Percentiles rank a stretch among this genome's conserved stretches.
These are phyloP conservation scores for Rhagoletis zephyria DNA, from an alignment of 1,140 invertebrate species.

Conservation along the genomic window DNA sequence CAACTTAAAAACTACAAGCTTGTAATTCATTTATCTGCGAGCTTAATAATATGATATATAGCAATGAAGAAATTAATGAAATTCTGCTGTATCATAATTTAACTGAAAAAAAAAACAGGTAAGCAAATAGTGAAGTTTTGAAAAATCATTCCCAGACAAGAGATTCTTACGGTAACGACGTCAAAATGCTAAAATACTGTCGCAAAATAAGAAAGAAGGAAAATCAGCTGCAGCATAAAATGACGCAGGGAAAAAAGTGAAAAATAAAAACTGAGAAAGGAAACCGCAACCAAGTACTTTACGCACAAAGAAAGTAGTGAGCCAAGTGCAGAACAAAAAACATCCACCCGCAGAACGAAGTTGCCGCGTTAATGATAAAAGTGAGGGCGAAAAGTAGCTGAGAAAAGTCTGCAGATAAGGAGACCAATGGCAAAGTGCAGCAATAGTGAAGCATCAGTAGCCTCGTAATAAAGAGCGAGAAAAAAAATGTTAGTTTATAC, in stretches of 20 bases:
- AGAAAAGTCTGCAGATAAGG: conserved; percentile 13
- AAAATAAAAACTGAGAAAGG: neutral
- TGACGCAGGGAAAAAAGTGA: neutral
- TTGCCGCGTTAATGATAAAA: conserved; percentile 38
- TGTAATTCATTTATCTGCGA: too few relatives aligned
- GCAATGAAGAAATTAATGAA: too few relatives aligned
- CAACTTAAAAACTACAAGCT: too few relatives aligned
- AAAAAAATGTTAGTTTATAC: neutral
- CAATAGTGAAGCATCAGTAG: neutral
- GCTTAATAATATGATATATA: too few relatives aligned
- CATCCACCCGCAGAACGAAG: conserved; percentile 17
- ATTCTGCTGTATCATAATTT: too few relatives aligned
- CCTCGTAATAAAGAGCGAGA: neutral
- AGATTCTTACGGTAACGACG: neutral
- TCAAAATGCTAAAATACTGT: neutral
- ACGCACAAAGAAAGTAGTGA: neutral
- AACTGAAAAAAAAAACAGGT: too few relatives aligned
- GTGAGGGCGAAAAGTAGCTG: neutral
- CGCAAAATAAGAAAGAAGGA: neutral
- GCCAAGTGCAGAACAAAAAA: neutral
- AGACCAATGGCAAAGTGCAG: neutral
- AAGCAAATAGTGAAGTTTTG: too few relatives aligned
- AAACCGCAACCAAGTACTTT: neutral
- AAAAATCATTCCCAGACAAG: too few relatives aligned
- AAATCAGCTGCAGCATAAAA: neutral